Evolutionary conservation across 2,888 invertebrate species (phyloP).

Genomic region (Serripes groenlandicus): DNA sequence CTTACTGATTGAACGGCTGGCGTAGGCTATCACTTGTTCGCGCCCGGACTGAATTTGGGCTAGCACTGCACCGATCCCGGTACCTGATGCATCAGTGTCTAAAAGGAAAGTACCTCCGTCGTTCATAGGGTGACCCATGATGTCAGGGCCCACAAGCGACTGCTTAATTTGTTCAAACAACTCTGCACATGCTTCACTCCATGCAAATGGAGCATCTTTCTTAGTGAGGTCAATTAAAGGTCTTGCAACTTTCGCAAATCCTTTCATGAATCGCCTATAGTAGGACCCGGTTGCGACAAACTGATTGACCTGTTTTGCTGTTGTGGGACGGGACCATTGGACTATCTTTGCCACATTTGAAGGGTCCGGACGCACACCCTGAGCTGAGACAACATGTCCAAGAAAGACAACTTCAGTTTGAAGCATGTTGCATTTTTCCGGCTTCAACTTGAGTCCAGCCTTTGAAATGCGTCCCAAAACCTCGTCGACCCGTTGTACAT

Average conservation of each 20-base stretch:
- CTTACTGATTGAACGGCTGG: too few relatives aligned
- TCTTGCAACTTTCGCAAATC: slow-evolving; percentile 30
- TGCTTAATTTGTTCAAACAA: too few relatives aligned
- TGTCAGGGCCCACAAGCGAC: too few relatives aligned
- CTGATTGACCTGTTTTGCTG: slow-evolving; percentile 29
- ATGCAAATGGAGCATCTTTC: slow-evolving; percentile 19
- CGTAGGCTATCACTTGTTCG: too few relatives aligned
- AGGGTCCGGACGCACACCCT: slow-evolving; percentile 30
- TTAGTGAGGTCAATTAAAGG: slow-evolving; percentile 33
- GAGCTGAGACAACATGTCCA: slow-evolving; percentile 34
- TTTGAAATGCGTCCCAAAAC: slow-evolving; percentile 25
- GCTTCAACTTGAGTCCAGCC: slow-evolving; percentile 39
- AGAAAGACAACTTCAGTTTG: slow-evolving; percentile 35
- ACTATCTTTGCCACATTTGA: slow-evolving; percentile 26
- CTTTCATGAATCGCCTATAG: slow-evolving; percentile 27
- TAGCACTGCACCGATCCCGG: too few relatives aligned
- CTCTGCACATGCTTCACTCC: slow-evolving; percentile 28
- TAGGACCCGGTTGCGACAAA: slow-evolving; percentile 29
- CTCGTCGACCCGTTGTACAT: slow-evolving; percentile 31
- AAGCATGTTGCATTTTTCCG: slow-evolving; percentile 27
- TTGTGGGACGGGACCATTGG: slow-evolving; percentile 21
- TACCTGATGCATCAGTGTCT: too few relatives aligned
- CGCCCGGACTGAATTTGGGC: too few relatives aligned
- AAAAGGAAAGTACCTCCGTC: too few relatives aligned
- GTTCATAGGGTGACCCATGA: too few relatives aligned